These are phyloP conservation scores for Noctua janthina DNA, from an alignment of 2,888 invertebrate species.

Conservation along the genomic window DNA sequence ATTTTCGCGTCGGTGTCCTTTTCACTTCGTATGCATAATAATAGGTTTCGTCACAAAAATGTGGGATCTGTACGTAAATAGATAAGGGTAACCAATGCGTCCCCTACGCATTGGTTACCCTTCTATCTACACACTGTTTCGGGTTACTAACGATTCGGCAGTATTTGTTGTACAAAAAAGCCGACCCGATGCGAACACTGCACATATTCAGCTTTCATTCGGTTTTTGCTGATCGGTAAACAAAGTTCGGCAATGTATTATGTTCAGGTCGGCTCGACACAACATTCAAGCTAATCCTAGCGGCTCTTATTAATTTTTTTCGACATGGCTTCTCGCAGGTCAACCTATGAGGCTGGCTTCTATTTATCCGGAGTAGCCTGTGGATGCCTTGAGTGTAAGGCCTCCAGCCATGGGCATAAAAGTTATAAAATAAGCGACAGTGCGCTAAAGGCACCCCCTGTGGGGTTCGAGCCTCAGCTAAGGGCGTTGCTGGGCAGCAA, in stretches of 20 bases:
- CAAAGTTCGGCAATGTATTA: background rate
- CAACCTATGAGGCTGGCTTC: no score
- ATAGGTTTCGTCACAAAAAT: slow-evolving; percentile 8
- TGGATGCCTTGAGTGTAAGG: no score
- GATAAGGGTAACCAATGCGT: background rate
- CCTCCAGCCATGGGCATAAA: no score
- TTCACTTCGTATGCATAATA: no score
- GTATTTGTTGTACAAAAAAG: background rate
- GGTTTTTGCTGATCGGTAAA: background rate
- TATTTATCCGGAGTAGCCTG: no score
- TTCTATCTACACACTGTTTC: background rate
- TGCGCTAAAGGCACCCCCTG: no score
- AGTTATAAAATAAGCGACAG: no score
- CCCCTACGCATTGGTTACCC: background rate
- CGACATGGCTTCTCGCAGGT: no score
- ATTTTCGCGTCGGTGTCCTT: no score
- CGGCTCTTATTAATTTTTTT: background rate
- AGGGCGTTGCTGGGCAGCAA: no score
- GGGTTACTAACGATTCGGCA: background rate
- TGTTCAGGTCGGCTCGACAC: background rate
- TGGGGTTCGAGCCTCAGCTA: no score
- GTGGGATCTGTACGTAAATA: background rate
- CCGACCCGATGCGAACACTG: no score
- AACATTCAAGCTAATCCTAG: background rate
- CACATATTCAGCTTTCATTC: background rate